These are phyloP conservation scores for Hyperopisus bebe DNA, from an alignment of 2,113 vertebrate species.

Conservation along the genomic window DNA sequence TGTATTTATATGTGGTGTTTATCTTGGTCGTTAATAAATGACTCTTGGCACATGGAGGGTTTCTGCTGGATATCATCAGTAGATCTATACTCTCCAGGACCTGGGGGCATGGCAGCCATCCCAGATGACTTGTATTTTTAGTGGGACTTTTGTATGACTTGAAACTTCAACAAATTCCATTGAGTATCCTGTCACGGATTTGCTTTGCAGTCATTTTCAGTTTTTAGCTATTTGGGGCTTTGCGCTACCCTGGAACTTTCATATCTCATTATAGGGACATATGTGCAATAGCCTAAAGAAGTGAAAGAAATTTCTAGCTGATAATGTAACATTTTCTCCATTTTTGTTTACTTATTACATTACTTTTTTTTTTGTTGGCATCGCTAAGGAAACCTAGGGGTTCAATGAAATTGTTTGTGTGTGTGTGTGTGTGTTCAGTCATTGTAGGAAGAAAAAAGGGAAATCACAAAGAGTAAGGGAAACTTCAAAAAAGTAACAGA, in stretches of 20 bases:
- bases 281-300: background rate
- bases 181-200: background rate
- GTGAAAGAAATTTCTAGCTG: background rate
- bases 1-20: background rate
- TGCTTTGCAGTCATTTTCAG: background rate
- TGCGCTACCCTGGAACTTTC: background rate
- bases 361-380: background rate
- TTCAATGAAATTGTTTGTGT: background rate
- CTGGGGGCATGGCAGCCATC: background rate
- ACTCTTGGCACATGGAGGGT: background rate
- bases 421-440: background rate
- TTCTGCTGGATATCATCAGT: background rate
- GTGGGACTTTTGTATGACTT: background rate
- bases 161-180: background rate
- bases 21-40: background rate
- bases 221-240: background rate
- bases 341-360: background rate
- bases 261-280: background rate
- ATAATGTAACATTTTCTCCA: background rate
- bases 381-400: background rate
- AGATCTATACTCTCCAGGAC: background rate
- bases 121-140: background rate
- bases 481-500: background rate
- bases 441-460: background rate
- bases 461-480: background rate